These are phyloP conservation scores for Eilema caniola DNA, from an alignment of 2,888 invertebrate genomes.

Conservation along the genomic window DNA sequence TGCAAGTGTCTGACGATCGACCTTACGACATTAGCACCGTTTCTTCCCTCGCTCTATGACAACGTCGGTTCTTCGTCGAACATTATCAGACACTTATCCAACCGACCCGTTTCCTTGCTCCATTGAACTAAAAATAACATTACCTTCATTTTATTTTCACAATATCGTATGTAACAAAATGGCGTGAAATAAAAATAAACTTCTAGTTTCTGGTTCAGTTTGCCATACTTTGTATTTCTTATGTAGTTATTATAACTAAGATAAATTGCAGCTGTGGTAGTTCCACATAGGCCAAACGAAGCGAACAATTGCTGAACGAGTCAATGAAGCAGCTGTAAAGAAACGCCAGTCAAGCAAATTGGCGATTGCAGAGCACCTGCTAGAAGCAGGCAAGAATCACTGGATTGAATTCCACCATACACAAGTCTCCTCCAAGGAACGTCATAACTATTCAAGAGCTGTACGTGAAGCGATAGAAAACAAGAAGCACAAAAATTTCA, in stretches of 20 bases:
- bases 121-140: conserved; percentile 25
- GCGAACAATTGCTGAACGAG: no score
- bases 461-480: no score
- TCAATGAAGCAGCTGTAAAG: no score
- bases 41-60: not conserved
- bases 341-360: no score
- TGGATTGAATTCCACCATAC: no score
- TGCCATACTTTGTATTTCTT: not conserved
- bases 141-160: conserved; percentile 22
- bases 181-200: conserved; percentile 12
- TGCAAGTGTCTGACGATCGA: not conserved
- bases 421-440: no score
- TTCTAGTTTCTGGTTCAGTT: conserved; percentile 2
- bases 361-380: no score
- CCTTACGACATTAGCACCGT: not conserved
- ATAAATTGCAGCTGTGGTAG: not conserved
- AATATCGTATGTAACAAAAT: conserved; percentile 1
- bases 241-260: not conserved
- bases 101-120: conserved; percentile 21
- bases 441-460: no score
- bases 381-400: no score
- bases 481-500: no score
- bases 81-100: conserved; percentile 32
- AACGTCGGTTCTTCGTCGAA: conserved; percentile 5
- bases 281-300: no score